phyloP scores from a whole-genome alignment of 1,140 invertebrate genomes.

The Drosophila sproati region DNA sequence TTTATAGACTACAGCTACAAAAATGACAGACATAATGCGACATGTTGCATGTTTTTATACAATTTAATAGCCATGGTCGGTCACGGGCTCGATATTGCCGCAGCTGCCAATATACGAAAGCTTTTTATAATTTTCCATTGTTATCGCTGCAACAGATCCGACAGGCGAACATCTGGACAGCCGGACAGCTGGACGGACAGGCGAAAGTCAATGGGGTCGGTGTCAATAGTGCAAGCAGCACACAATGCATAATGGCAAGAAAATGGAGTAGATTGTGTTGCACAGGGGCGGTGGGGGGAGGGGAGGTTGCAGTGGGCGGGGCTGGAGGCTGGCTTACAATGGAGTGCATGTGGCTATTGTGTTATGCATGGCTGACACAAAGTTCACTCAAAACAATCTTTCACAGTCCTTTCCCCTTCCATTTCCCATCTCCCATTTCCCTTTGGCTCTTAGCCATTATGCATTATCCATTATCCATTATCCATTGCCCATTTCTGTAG shows the following conservation, averaged over 20 bases:
- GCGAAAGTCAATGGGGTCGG: conserved; percentile 24
- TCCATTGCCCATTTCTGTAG: background rate
- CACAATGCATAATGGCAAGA: conserved; percentile 60
- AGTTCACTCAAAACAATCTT: conserved; percentile 51
- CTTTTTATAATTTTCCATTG: conserved; percentile 35
- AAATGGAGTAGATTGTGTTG: conserved; percentile 71
- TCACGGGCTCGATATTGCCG: conserved; percentile 2
- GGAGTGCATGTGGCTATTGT: conserved; percentile 42
- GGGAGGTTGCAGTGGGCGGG: background rate
- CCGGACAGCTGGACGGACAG: background rate
- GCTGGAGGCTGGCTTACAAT: conserved; percentile 27
- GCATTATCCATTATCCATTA: conserved; percentile 6
- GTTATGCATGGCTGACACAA: conserved; percentile 56
- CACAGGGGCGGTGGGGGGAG: background rate
- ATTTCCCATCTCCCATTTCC: background rate
- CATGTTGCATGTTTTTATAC: background rate
- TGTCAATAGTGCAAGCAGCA: conserved; percentile 59
- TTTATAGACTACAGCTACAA: background rate
- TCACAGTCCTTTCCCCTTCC: background rate
- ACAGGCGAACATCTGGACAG: conserved; percentile 3
- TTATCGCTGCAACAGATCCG: conserved; percentile 30
- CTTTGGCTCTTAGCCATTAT: conserved; percentile 4
- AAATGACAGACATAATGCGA: conserved; percentile 21
- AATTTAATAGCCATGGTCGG: conserved; percentile 17
- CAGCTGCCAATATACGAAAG: conserved; percentile 38